A percentile compares a stretch with the other conserved stretches of the same genome.
These are phyloP conservation scores for Arctocebus calabarensis DNA, from an alignment of 2,797 vertebrate genomes.

Conservation along the genomic window DNA sequence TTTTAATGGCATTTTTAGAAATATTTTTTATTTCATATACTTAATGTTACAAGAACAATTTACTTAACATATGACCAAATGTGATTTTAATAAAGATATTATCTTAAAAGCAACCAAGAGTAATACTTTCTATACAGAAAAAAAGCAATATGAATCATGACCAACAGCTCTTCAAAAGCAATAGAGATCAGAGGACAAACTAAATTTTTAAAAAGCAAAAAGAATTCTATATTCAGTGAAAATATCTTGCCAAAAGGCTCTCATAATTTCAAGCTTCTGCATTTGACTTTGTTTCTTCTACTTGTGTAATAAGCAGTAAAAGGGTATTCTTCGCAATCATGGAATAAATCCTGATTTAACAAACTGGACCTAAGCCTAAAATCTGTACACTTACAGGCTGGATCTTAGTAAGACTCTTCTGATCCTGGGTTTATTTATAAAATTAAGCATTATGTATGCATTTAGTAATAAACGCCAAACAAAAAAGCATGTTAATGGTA, in stretches of 20 bases:
- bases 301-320: conserved; percentile 39
- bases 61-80: not conserved
- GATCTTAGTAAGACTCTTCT: not conserved
- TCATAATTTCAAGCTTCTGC: not conserved
- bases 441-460: not conserved
- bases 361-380: not conserved
- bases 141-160: not conserved
- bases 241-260: conserved; percentile 2
- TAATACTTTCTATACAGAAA: not conserved
- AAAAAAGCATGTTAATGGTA: not conserved
- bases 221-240: conserved; percentile 56
- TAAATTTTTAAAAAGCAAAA: conserved; percentile 21
- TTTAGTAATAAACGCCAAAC: not conserved
- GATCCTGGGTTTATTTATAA: conserved; percentile 46
- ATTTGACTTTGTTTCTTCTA: conserved; percentile 54
- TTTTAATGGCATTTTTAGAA: conserved; percentile 3
- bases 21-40: not conserved
- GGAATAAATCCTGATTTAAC: conserved; percentile 40
- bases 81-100: not conserved
- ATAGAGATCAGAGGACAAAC: conserved; percentile 14
- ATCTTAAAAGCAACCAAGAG: not conserved
- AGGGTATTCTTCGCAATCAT: not conserved
- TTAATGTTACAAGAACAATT: not conserved
- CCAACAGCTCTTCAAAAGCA: conserved; percentile 21
- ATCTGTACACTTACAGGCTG: not conserved